These are phyloP conservation scores for Pantala flavescens DNA, from an alignment of 1,140 invertebrate genomes.

Conservation along the genomic window DNA sequence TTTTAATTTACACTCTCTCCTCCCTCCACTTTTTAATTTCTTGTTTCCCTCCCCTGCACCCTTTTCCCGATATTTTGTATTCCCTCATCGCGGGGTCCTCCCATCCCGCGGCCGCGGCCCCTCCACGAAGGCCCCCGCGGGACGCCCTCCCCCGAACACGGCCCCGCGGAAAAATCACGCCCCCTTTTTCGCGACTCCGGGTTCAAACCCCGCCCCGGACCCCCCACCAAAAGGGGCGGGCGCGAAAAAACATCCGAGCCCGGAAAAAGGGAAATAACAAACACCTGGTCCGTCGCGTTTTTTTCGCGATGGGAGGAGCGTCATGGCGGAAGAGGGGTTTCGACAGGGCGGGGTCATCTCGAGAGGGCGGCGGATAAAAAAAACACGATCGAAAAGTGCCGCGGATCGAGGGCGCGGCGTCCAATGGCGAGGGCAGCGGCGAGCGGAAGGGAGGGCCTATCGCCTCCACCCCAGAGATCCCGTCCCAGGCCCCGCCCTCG, in stretches of 20 bases:
- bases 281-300: background rate
- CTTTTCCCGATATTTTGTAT: background rate
- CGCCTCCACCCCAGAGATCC: no score
- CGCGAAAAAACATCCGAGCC: background rate
- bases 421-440: background rate
- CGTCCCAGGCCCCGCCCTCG: no score
- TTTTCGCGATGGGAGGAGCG: background rate
- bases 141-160: no score
- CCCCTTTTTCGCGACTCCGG: background rate
- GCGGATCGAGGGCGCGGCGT: background rate
- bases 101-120: background rate
- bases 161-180: no score
- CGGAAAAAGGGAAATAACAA: conserved; percentile 1
- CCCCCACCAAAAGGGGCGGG: background rate
- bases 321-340: background rate
- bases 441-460: background rate
- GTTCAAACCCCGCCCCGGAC: background rate
- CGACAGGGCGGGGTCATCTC: background rate
- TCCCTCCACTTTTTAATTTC: background rate
- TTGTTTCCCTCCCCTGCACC: background rate
- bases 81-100: background rate
- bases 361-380: background rate
- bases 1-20: background rate
- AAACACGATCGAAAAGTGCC: background rate
- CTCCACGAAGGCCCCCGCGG: background rate